Evolutionary conservation across 2,888 invertebrate species (phyloP).

Genomic region (Drosophila quinaria): DNA sequence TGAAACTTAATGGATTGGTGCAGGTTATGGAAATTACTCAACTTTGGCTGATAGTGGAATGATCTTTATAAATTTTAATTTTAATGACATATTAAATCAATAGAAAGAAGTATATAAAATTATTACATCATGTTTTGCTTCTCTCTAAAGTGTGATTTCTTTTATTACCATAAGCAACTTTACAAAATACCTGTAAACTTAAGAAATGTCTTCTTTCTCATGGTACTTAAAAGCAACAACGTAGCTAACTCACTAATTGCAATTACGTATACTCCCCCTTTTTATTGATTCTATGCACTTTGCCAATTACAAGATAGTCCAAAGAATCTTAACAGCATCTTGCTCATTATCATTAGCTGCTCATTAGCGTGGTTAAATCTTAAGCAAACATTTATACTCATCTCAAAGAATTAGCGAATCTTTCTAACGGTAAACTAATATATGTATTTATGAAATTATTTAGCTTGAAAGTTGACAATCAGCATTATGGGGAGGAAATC

Average conservation of each 20-base stretch:
- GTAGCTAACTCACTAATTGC: slow-evolving; percentile 7
- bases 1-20: not conserved
- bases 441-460: slow-evolving; percentile 1
- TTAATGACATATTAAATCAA: not conserved
- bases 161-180: too few species aligned
- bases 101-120: not conserved
- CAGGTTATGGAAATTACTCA: not conserved
- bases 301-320: not conserved
- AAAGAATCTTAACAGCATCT: slow-evolving; percentile 1
- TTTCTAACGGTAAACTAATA: slow-evolving; percentile 29
- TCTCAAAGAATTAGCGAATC: slow-evolving; percentile 20
- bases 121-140: not conserved
- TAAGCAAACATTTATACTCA: slow-evolving; percentile 32
- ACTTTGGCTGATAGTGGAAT: not conserved
- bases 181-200: too few species aligned
- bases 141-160: too few species aligned
- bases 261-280: not conserved
- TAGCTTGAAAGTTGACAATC: slow-evolving; percentile 14
- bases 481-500: slow-evolving; percentile 19
- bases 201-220: not conserved
- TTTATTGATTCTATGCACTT: slow-evolving; percentile 7
- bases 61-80: not conserved
- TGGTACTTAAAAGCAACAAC: not conserved
- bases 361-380: slow-evolving; percentile 25
- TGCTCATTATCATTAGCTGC: slow-evolving; percentile 29